Evolutionary conservation across 2,888 invertebrate species (phyloP), one percentile per base, ranked within the genome.

Genomic region (Polymixis lichenea): DNA sequence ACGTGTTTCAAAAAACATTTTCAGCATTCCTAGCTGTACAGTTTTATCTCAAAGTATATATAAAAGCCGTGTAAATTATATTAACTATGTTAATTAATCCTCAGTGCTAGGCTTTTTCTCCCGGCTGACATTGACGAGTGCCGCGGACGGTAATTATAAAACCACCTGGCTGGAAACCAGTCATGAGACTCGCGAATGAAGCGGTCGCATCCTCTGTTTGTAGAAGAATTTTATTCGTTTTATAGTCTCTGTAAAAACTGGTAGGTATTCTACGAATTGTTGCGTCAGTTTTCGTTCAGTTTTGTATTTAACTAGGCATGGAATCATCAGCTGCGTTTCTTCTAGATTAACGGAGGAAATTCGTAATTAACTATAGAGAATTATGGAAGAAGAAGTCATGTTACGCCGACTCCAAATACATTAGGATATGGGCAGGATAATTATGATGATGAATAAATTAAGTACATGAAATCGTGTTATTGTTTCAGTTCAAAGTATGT

Each of bases 121-220:
- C 82, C 85, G 86, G 87, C 89, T 91, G 90, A 88, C 91, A 89
- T 90, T 90, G 91, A 91, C 89, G 82, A 90, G 89, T 89, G 87
- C 86, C 90, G 72, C 80, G 76, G 82, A 73, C 75, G 84, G 87
- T 88, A 89, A 91, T 89, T 89, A 89, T 82, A 86, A 87, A 88
- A 80, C 90, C 92, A 92, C 90, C 91, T 91, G 92, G 67, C 87
- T 84, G 68, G 70, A 73, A 84, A 86, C 88, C 71, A 86, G 86
- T 84, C 55, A 7, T 61, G 69, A 70, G 66, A 64, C 73, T 72
- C 78, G 77, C 73, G 82, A 90, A 90, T 89, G 81, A 72, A 88
- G 60, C 89, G 89, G 87, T 84, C 83, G 83, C 84, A 87, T 84
- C 88, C 85, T 80, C 83, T 66, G 75, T 86, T 84, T 72, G 80